Evolutionary conservation across 2,888 invertebrate species (phyloP).

Genomic region (Omphaloscelis lunosa): DNA sequence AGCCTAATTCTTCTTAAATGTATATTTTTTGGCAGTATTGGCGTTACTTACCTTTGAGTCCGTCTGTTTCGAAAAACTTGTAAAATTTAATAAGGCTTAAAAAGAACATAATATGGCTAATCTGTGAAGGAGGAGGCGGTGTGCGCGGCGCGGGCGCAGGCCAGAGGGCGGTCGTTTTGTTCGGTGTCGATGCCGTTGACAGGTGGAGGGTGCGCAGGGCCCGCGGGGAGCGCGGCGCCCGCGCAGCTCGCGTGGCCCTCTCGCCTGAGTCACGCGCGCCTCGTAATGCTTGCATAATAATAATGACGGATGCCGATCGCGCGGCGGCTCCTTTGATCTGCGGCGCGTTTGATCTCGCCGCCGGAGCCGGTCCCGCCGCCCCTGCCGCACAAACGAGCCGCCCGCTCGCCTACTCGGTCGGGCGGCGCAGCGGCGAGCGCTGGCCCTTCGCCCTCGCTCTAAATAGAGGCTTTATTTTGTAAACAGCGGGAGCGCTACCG

Average conservation of each 20-base stretch:
- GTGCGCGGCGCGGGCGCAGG: conserved; percentile 64
- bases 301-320: conserved; percentile 91
- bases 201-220: conserved; percentile 78
- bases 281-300: conserved; percentile 91
- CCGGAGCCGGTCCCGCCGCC: conserved; percentile 88
- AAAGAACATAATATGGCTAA: conserved; percentile 74
- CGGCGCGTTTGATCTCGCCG: conserved; percentile 89
- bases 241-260: conserved; percentile 90
- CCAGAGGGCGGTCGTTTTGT: conserved; percentile 74
- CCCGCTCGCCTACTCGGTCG: conserved; percentile 89
- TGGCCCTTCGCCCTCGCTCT: conserved; percentile 89
- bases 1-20: conserved; percentile 1
- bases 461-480: conserved; percentile 90
- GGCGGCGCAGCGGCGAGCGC: conserved; percentile 84
- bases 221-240: conserved; percentile 81
- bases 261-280: conserved; percentile 90
- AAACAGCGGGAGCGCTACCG: conserved; percentile 89
- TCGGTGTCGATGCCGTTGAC: conserved; percentile 74
- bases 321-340: conserved; percentile 90
- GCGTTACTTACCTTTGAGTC: background rate
- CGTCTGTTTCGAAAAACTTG: conserved; percentile 23
- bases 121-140: conserved; percentile 72
- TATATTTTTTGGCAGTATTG: background rate
- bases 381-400: conserved; percentile 89
- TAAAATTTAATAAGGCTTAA: conserved; percentile 75